A percentile compares a stretch with the other conserved stretches of the same genome.
phyloP scores from a whole-genome alignment of 1,140 invertebrate species.

The Lineus longissimus region DNA sequence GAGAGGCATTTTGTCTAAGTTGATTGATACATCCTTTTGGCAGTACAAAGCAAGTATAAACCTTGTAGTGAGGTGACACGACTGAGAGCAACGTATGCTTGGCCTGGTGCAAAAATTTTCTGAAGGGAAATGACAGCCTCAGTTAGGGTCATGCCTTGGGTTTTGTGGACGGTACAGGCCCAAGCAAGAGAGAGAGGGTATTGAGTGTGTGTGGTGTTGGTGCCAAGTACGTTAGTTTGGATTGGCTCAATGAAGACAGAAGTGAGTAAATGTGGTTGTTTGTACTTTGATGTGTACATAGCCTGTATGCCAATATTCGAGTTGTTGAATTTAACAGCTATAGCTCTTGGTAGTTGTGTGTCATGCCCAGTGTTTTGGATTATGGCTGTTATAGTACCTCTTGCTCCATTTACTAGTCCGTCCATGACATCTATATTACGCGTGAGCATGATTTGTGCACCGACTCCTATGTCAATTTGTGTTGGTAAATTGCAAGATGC shows the following conservation, averaged over 20 bases:
- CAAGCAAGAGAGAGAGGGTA: conserved; percentile 22
- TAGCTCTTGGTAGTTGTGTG: too few species aligned
- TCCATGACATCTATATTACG: not conserved
- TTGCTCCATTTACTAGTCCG: conserved; percentile 6
- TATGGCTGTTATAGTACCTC: not conserved
- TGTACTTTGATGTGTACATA: too few species aligned
- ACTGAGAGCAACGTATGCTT: conserved; percentile 24
- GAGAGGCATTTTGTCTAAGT: not conserved
- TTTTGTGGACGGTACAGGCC: conserved; percentile 26
- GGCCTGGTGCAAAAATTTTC: conserved; percentile 18
- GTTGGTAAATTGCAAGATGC: too few species aligned
- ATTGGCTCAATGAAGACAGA: not conserved
- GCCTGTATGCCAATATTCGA: too few species aligned
- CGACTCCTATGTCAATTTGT: not conserved
- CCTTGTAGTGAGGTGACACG: conserved; percentile 19
- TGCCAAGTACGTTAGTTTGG: conserved; percentile 7
- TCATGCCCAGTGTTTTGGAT: too few species aligned
- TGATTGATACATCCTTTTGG: not conserved
- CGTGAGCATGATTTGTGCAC: not conserved
- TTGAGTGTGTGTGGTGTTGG: conserved; percentile 10
- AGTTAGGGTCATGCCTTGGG: conserved; percentile 21
- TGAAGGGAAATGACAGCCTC: conserved; percentile 20
- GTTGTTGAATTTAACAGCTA: too few species aligned
- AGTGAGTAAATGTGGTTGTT: too few species aligned
- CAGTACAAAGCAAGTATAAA: conserved; percentile 10